Conservation (phyloP, 2,113 vertebrate species). For the Labeo catla region DNA sequence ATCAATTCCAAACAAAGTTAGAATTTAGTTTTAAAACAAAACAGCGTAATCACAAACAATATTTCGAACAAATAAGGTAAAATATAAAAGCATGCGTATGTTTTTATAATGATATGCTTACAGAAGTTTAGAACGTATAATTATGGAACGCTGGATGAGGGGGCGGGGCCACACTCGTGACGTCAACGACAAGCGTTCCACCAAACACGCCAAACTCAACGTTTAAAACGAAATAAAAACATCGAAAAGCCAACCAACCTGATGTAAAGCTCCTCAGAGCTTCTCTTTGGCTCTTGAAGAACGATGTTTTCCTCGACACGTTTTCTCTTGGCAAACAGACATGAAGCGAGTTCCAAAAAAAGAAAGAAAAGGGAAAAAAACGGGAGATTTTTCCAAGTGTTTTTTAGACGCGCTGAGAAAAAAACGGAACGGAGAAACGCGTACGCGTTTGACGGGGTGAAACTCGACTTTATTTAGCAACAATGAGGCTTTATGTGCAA, state of each 20-base stretch:
- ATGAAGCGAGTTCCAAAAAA: slow-evolving; percentile 31
- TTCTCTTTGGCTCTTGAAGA: background rate
- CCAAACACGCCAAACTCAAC: slow-evolving; percentile 1
- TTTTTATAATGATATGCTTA: background rate
- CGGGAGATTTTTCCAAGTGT: background rate
- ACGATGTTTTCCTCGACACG: slow-evolving; percentile 13
- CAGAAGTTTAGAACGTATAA: background rate
- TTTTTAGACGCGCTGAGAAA: background rate
- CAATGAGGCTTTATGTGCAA: background rate
- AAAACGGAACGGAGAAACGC: background rate
- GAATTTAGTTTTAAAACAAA: background rate
- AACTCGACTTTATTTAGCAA: background rate
- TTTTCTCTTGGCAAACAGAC: slow-evolving; percentile 31
- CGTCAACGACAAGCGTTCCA: slow-evolving; percentile 19
- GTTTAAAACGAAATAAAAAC: background rate
- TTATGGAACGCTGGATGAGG: background rate
- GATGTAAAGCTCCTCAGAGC: background rate
- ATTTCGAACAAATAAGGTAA: background rate
- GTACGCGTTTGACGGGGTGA: background rate
- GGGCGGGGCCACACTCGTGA: slow-evolving; percentile 2
- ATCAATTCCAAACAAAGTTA: background rate
- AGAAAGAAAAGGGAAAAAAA: background rate
- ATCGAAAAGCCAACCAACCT: background rate
- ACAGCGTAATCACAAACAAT: background rate
- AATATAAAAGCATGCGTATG: background rate